These are phyloP conservation scores for Chloroceryle inda DNA, from an alignment of 2,797 vertebrate species.

Conservation along the genomic window DNA sequence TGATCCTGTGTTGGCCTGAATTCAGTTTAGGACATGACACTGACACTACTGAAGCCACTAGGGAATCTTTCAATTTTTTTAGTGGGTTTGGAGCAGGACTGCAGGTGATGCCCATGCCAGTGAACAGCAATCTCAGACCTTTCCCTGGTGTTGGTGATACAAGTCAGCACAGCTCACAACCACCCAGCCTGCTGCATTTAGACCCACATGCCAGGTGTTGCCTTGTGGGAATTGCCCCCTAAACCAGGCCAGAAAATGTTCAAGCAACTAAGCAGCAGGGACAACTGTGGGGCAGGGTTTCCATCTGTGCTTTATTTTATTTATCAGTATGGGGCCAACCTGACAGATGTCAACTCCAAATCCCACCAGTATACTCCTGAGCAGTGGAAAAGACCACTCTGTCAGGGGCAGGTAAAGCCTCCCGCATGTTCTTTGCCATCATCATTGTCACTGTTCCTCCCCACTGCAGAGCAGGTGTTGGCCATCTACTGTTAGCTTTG, in stretches of 20 bases:
- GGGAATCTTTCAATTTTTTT: not conserved
- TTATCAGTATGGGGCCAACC: not conserved
- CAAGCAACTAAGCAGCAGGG: not conserved
- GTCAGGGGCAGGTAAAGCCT: not conserved
- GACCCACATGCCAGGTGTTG: rapidly evolving
- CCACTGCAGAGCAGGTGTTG: not conserved
- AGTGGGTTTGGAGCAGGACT: not conserved
- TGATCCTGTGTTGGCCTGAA: not conserved
- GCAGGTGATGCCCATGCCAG: not conserved
- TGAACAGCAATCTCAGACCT: not conserved
- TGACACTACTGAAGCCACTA: not conserved
- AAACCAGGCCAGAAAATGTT: not conserved
- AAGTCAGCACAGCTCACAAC: not conserved
- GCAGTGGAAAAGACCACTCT: not conserved
- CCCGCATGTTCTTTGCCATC: not conserved
- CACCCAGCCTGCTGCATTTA: rapidly evolving
- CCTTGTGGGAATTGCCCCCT: rapidly evolving
- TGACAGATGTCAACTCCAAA: not conserved
- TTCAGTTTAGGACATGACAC: not conserved
- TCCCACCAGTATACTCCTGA: not conserved
- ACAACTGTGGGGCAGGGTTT: not conserved
- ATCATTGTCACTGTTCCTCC: not conserved
- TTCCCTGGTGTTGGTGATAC: not conserved
- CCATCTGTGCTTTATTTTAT: not conserved
- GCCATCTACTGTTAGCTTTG: not conserved